Percentiles rank a stretch among this genome's conserved stretches.
phyloP scores from a whole-genome alignment of 2,888 invertebrate genomes.

The Tenthredo notha region DNA sequence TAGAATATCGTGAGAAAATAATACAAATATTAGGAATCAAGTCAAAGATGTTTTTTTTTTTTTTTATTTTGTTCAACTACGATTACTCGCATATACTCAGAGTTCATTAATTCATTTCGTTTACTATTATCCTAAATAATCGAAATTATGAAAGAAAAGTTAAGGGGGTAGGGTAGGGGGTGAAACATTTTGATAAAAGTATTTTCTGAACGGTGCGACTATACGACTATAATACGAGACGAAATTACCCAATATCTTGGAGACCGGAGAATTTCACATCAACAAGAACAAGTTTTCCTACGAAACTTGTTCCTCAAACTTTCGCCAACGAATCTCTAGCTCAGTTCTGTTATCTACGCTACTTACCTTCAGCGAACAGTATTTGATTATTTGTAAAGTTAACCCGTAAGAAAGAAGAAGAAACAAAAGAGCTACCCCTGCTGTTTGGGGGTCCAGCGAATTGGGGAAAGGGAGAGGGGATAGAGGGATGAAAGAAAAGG shows the following conservation, averaged over 20 bases:
- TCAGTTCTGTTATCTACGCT: constrained; percentile 31
- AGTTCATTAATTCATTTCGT: neutral
- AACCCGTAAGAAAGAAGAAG: constrained; percentile 18
- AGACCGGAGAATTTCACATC: neutral
- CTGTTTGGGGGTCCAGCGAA: neutral
- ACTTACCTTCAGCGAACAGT: constrained; percentile 50
- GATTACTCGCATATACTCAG: neutral
- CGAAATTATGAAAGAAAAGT: neutral
- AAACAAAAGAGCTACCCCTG: constrained; percentile 9
- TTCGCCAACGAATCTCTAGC: constrained; percentile 22
- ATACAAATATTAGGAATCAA: neutral
- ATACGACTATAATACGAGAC: neutral
- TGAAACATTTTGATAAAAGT: neutral
- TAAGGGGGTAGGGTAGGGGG: too few relatives aligned
- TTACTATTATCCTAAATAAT: neutral
- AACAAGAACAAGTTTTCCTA: constrained; percentile 3
- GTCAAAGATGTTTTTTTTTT: neutral
- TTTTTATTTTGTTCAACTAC: too few relatives aligned
- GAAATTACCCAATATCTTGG: constrained; percentile 31
- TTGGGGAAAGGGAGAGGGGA: neutral
- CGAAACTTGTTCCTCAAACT: constrained; percentile 26
- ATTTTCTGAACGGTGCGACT: neutral
- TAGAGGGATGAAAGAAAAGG: constrained; percentile 10
- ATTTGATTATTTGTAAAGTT: constrained; percentile 52
- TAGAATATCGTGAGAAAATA: neutral